Conservation (phyloP, 2,797 vertebrate genomes). For the Myoxocephalus aenaeus region DNA sequence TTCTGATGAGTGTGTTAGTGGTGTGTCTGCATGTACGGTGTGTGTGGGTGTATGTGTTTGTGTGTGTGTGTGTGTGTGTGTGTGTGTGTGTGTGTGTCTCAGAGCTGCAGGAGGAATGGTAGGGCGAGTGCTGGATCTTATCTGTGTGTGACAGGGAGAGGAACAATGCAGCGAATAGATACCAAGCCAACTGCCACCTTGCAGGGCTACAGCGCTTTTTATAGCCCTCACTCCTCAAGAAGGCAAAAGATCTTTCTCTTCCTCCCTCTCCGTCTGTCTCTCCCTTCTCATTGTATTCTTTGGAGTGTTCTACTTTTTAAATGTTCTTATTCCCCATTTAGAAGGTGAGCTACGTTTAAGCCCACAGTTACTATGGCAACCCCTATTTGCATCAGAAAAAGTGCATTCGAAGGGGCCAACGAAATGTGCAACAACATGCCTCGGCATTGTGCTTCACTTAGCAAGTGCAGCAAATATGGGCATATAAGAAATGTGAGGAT, state of each 20-base stretch:
- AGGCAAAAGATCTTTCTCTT: conserved; percentile 65
- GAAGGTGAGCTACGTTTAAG: conserved; percentile 80
- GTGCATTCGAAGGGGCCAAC: conserved; percentile 78
- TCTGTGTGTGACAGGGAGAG: conserved; percentile 77
- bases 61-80: conserved; percentile 35
- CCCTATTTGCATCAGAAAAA: conserved; percentile 87
- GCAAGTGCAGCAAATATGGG: conserved; percentile 58
- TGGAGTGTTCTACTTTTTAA: conserved; percentile 82
- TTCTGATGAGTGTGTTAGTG: conserved; percentile 7
- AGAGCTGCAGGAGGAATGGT: conserved; percentile 62
- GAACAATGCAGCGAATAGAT: conserved; percentile 79
- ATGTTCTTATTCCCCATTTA: conserved; percentile 81
- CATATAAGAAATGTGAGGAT: conserved; percentile 31
- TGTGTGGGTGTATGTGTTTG: conserved; percentile 42
- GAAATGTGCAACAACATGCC: conserved; percentile 76
- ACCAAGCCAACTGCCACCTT: conserved; percentile 80
- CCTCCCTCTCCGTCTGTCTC: conserved; percentile 56
- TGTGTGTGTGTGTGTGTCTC: conserved; percentile 41
- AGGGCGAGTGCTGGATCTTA: conserved; percentile 70
- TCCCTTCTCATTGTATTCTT: conserved; percentile 74
- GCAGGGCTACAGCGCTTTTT: conserved; percentile 74
- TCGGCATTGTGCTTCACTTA: conserved; percentile 66
- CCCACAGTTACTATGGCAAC: conserved; percentile 88
- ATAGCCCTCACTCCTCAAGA: conserved; percentile 74
- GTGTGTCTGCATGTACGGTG: conserved; percentile 11